Percentiles rank a stretch among this genome's conserved stretches.
These are phyloP conservation scores for Apostichopus leukothele DNA, from an alignment of 53 echinoderm and acorn worm genomes.

Conservation along the genomic window DNA sequence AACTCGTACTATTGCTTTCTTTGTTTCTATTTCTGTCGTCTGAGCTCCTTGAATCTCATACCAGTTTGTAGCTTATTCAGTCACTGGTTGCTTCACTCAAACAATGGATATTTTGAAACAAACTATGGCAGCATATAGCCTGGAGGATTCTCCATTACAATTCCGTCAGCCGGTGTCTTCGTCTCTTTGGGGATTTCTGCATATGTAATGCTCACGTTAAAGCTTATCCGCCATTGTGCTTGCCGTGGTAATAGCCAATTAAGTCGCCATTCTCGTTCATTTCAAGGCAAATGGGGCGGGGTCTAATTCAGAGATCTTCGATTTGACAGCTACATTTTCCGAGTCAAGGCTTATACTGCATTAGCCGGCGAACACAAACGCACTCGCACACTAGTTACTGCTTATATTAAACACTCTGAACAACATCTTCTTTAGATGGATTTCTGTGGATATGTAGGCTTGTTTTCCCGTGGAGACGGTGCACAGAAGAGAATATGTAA, in stretches of 20 bases:
- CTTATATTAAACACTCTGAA: conserved; percentile 32
- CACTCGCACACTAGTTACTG: conserved; percentile 29
- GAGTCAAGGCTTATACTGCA: conserved; percentile 46
- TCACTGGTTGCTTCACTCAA: background rate
- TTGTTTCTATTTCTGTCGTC: too few relatives aligned
- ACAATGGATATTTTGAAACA: background rate
- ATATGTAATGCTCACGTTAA: conserved; percentile 33
- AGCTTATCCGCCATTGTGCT: conserved; percentile 38
- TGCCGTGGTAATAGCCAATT: conserved; percentile 45
- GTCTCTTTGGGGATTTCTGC: conserved; percentile 41
- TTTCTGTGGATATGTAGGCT: conserved; percentile 44
- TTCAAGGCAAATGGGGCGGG: conserved; percentile 41
- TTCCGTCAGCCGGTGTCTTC: conserved; percentile 1
- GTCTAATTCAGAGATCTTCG: conserved; percentile 26
- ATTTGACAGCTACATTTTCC: conserved; percentile 38
- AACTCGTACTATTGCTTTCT: too few relatives aligned
- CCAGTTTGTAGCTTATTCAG: too few relatives aligned
- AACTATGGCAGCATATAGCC: background rate
- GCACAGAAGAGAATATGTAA: background rate
- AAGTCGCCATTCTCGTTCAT: conserved; percentile 45
- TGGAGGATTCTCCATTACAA: conserved; percentile 11
- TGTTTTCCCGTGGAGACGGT: conserved; percentile 10
- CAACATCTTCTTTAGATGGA: conserved; percentile 35
- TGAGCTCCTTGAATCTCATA: too few relatives aligned
- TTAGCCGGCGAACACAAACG: conserved; percentile 33